Base-by-base conservation (phyloP, 1,140 invertebrate genomes). In the Drosophila parabipectinata region DNA sequence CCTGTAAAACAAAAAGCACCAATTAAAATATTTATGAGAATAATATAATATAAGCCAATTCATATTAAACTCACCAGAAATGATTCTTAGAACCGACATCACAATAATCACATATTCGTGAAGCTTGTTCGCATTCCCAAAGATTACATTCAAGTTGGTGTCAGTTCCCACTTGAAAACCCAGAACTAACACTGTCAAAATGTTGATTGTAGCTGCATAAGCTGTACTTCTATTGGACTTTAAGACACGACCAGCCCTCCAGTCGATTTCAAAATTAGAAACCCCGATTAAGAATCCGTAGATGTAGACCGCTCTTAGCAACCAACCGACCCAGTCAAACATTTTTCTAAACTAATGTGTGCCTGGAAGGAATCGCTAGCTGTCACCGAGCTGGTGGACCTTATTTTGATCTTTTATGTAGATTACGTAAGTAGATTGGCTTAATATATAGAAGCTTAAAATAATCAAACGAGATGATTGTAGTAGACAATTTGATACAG, bases 181-280 rank as follows among this genome's bases (percentile, higher is more conserved):
- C n/a, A 44, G 14, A 6, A 4, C 1, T 4, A 9, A 0, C 41
- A 44, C 41, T 14, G 7, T 44, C 41, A 44, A 9, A 18, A 44
- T 44, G 8, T 44, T 44, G 14, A 44, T 1, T 5, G 6, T 2
- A 18, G 41, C 41, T 14, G 41, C 41, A 44, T 44, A 44, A 5
- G 10, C 6, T 12, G 59, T 62, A 18, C 21, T 52, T 30, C 51
- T 30, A 7, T 3, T 10, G 5, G 39, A 26, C 7, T 6, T 54
- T 4, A 15, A 18, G 9, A 41, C 28, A 0, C 51, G 39, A 4
- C 60, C 51, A 4, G 60, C 24, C 32, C 4, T 47, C 4, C 37
- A 30, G 30, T 62, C 60, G n/a, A 62, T 15, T 21, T 62, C 51
- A 4, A 62, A 62, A 21, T 62, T 62, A 6, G 21, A 32, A n/a